These are phyloP conservation scores for Condylostylus longicornis DNA, from an alignment of 1,140 invertebrate genomes.

Conservation along the genomic window DNA sequence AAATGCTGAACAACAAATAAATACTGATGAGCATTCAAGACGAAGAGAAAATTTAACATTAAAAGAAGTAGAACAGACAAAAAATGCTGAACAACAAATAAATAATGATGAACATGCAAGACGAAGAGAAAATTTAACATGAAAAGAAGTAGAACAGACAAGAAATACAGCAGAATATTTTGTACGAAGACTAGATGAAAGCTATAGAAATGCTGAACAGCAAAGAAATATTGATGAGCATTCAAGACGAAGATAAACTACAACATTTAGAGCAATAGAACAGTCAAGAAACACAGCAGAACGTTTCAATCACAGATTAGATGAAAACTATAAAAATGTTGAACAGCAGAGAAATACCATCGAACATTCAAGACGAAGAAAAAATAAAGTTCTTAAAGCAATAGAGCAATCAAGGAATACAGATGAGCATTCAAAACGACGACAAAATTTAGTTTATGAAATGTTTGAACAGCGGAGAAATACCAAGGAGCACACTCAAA, in stretches of 20 bases:
- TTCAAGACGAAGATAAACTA: background rate
- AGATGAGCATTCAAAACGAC: too few species aligned
- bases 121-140: too few species aligned
- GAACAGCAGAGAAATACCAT: background rate
- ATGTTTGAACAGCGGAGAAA: too few species aligned
- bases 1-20: too few species aligned
- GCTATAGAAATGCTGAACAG: background rate
- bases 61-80: background rate
- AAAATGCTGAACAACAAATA: background rate
- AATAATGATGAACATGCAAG: too few species aligned
- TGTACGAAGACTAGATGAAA: background rate
- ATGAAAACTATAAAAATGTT: background rate
- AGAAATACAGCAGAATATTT: background rate
- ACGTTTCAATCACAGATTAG: background rate
- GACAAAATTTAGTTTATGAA: too few species aligned
- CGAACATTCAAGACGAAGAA: background rate
- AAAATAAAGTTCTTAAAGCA: background rate
- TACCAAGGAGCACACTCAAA: too few species aligned
- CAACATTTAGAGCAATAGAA: background rate
- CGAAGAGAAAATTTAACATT: too few species aligned
- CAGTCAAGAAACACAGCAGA: background rate
- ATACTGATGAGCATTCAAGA: too few species aligned
- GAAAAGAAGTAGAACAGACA: background rate
- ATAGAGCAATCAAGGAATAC: background rate
- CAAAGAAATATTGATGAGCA: background rate